Conservation (phyloP, 2,113 vertebrate species). For the Protobothrops mucrosquamatus region DNA sequence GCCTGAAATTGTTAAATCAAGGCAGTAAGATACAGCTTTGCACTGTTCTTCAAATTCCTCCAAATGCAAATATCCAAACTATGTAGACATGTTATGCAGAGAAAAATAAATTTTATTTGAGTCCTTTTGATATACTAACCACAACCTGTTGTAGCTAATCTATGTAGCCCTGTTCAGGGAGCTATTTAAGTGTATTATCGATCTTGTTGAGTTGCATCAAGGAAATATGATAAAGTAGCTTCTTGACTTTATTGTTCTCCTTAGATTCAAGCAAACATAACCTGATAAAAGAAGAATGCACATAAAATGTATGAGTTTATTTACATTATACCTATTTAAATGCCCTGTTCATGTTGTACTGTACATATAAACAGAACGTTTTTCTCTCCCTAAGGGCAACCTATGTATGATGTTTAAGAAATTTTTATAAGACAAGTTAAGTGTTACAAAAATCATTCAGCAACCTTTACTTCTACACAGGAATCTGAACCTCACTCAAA, state of each 20-base stretch:
- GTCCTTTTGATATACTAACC: background rate
- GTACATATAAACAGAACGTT: background rate
- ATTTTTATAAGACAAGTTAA: background rate
- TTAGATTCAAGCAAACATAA: background rate
- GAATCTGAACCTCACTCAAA: background rate
- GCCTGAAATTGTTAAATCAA: background rate
- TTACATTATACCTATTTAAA: background rate
- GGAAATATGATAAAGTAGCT: background rate
- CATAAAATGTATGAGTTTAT: background rate
- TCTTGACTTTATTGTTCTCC: background rate
- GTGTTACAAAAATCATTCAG: background rate
- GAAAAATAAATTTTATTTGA: background rate
- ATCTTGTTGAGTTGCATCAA: background rate
- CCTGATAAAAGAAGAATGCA: background rate
- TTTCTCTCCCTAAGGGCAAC: background rate
- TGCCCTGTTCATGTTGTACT: background rate
- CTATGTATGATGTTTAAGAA: background rate
- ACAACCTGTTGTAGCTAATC: background rate
- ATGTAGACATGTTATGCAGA: background rate
- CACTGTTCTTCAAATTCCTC: background rate
- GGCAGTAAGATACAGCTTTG: background rate
- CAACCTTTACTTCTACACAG: background rate
- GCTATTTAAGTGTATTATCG: background rate
- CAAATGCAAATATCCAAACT: background rate
- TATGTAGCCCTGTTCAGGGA: background rate